Base-by-base conservation (phyloP, 2,888 invertebrate genomes). In the Tetramorium bicarinatum region DNA sequence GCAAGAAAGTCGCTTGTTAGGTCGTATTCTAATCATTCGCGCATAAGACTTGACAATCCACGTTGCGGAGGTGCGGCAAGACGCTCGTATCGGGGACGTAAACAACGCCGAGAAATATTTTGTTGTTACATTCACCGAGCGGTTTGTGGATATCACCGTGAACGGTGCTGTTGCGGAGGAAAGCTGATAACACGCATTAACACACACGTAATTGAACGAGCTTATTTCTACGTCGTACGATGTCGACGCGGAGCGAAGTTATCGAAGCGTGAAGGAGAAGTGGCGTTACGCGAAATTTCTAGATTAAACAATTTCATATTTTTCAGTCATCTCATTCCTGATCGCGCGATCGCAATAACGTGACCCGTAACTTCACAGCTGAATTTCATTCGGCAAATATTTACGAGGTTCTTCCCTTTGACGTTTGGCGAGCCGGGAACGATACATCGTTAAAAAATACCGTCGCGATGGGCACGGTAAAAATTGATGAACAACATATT, bases 221-320 rank as follows among this genome's bases (percentile, higher is more conserved):
- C 66, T 80, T n/a, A 15, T 44, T 62, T 47, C 64, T 84, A 44
- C 71, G 44, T 61, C 69, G 25, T 61, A 81, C 34, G 18, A 62
- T 38, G 41, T 34, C 61, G 66, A 59, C 49, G 61, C 34, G 67
- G 61, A n/a, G 34, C 52, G 34, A 76, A 79, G 47, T 25, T 38
- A 67, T 15, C 41, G 71, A 34, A 67, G 59, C n/a, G n/a, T 54
- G 15, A 9, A 54, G 41, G n/a, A 52, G 21, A 79, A 49, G 66
- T 41, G 38, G 6, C 56, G 64, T 76, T 75, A 56, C 9, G 9
- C 18, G 47, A 89, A 64, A 84, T 77, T 87, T 84, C 41, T 34
- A 52, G 67, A 74, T 80, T 71, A 64, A 82, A 59, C n/a, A 38
- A 25, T 69, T 66, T 38, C 13, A 13, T 72, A 54, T 1, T 38